phyloP scores from a whole-genome alignment of 2,113 vertebrate species.

The Pangasianodon hypophthalmus region DNA sequence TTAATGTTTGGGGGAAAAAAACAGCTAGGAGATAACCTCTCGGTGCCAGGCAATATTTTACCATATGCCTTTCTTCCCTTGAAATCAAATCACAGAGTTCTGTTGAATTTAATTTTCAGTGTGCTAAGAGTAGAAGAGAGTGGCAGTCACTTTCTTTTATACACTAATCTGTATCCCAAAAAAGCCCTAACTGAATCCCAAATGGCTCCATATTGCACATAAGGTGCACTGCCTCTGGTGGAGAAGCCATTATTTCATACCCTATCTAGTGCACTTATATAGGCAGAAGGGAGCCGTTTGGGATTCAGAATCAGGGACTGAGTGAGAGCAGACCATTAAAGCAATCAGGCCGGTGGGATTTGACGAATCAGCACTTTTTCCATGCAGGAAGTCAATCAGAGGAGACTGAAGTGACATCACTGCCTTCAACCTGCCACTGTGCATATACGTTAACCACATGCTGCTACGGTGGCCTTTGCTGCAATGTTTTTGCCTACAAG shows the following conservation, averaged over 20 bases:
- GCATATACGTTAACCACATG: conserved; percentile 29
- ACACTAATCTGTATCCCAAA: conserved; percentile 24
- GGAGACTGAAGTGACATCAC: conserved; percentile 32
- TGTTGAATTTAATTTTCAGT: neutral
- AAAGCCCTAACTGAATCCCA: neutral
- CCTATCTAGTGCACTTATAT: conserved; percentile 27
- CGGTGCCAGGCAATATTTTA: conserved; percentile 28
- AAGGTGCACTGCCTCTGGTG: conserved; percentile 4
- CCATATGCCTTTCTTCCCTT: conserved; percentile 41
- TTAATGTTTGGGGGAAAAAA: conserved; percentile 52
- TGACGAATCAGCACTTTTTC: conserved; percentile 50
- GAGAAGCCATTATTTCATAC: conserved; percentile 23
- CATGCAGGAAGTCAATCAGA: conserved; percentile 30
- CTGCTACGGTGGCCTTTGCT: neutral
- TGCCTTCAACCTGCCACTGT: conserved; percentile 44
- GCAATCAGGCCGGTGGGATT: conserved; percentile 32
- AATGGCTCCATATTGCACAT: neutral
- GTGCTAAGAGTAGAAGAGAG: conserved; percentile 8
- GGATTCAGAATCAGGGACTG: conserved; percentile 20
- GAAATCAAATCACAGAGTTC: conserved; percentile 16
- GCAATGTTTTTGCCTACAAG: neutral
- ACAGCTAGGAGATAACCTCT: conserved; percentile 25
- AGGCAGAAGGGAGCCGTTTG: neutral
- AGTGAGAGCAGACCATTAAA: conserved; percentile 27
- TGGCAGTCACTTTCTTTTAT: conserved; percentile 43